Percentiles rank a stretch among this genome's conserved stretches.
Conservation (phyloP, 2,113 vertebrate genomes). For the Eolophus roseicapilla region DNA sequence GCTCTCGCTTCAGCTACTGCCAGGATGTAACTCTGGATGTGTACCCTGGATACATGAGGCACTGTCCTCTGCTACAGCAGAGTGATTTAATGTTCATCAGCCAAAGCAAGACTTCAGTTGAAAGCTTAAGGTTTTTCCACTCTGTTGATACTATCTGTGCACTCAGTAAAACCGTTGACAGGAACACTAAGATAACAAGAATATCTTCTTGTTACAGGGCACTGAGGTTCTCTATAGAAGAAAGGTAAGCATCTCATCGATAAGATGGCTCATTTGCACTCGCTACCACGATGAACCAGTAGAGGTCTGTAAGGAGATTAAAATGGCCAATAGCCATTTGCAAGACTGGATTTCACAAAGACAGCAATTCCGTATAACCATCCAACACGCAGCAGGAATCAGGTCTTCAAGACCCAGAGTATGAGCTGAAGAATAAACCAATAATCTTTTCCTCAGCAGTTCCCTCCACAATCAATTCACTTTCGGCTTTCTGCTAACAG, state of each 20-base stretch:
- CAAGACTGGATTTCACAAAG: not conserved
- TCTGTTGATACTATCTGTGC: not conserved
- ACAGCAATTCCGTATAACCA: not conserved
- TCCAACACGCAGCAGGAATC: not conserved
- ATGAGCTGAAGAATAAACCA: not conserved
- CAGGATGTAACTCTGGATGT: not conserved
- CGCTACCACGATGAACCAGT: not conserved
- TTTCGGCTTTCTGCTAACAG: not conserved
- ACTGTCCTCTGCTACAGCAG: not conserved
- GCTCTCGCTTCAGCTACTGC: not conserved
- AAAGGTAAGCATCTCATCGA: not conserved
- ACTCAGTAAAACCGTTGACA: not conserved
- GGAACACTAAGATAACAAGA: not conserved
- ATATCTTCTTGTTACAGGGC: not conserved
- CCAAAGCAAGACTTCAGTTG: not conserved
- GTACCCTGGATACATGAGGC: not conserved
- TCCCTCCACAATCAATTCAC: not conserved
- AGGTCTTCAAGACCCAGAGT: not conserved
- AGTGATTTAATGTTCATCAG: not conserved
- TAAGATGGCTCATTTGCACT: not conserved
- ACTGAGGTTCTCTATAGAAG: not conserved
- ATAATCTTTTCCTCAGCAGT: not conserved
- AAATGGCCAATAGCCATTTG: not conserved
- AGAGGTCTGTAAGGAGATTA: constrained; percentile 15
- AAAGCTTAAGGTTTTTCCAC: not conserved